phyloP scores from a whole-genome alignment of 2,888 invertebrate genomes.

The Lithophane socia region DNA sequence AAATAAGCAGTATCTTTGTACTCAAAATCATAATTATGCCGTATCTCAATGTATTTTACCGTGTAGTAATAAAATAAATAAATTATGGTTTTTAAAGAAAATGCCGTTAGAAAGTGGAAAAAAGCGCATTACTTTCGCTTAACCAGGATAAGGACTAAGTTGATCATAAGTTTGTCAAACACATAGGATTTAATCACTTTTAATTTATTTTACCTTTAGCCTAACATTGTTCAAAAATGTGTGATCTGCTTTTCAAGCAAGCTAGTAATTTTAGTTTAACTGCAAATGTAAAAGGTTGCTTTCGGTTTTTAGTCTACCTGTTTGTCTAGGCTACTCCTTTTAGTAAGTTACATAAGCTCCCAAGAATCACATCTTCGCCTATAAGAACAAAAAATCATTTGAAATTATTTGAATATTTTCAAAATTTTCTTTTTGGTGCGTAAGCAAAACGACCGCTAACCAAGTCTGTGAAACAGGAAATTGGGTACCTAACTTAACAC shows the following conservation, averaged over 20 bases:
- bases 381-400: background rate
- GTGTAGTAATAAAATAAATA: too few relatives aligned
- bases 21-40: too few relatives aligned
- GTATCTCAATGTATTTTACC: too few relatives aligned
- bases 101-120: background rate
- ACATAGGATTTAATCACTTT: background rate
- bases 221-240: background rate
- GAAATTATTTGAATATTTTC: background rate
- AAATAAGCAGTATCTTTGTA: too few relatives aligned
- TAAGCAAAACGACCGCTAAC: background rate
- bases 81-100: background rate
- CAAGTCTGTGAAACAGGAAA: slow-evolving; percentile 6
- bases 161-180: background rate
- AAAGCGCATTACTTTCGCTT: background rate
- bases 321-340: background rate
- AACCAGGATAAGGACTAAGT: background rate
- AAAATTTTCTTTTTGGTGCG: background rate
- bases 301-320: background rate
- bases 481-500: background rate
- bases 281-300: background rate
- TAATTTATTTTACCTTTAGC: background rate
- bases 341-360: background rate
- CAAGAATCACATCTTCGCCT: background rate
- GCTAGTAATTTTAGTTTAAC: background rate
- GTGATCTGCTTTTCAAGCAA: background rate